These are phyloP conservation scores for Adrianichthys oophorus DNA, from an alignment of 2,797 vertebrate species.

Conservation along the genomic window DNA sequence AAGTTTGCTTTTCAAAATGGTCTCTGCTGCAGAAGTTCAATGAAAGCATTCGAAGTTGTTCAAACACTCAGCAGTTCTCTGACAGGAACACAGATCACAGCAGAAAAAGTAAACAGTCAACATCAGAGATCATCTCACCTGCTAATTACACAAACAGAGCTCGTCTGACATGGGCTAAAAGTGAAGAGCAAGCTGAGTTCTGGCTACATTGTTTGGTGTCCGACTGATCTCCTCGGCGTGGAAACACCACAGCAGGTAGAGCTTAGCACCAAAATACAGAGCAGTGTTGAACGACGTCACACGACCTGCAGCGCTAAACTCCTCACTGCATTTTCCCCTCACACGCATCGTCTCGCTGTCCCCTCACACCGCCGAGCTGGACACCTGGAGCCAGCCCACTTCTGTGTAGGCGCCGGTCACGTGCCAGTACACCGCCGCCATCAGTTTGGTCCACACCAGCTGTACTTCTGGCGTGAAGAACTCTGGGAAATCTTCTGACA, in stretches of 20 bases:
- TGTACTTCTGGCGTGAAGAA: conserved; percentile 90
- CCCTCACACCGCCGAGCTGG: conserved; percentile 82
- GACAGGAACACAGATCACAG: conserved; percentile 11
- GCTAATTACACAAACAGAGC: conserved; percentile 14
- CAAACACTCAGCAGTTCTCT: too few species aligned
- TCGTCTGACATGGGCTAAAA: conserved; percentile 18
- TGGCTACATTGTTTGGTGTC: conserved; percentile 40
- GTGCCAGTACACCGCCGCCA: conserved; percentile 87
- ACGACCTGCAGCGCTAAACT: conserved; percentile 44
- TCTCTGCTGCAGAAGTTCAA: too few species aligned
- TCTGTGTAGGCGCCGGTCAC: conserved; percentile 93
- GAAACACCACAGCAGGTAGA: conserved; percentile 33
- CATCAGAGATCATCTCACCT: conserved; percentile 15
- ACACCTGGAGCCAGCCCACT: conserved; percentile 94
- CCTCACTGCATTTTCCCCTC: conserved; percentile 1
- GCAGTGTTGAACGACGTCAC: conserved; percentile 23
- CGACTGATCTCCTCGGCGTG: conserved; percentile 19
- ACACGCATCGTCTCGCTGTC: conserved; percentile 12
- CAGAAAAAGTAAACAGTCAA: conserved; percentile 12
- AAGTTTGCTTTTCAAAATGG: too few species aligned
- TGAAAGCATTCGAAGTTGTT: too few species aligned
- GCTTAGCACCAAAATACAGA: conserved; percentile 48
- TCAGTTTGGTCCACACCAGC: conserved; percentile 92
- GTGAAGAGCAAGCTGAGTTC: conserved; percentile 18
- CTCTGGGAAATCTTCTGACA: conserved; percentile 88